Percentiles rank a stretch among this genome's conserved stretches.
phyloP scores from a whole-genome alignment of 2,888 invertebrate genomes.

The Torymus tubicola region DNA sequence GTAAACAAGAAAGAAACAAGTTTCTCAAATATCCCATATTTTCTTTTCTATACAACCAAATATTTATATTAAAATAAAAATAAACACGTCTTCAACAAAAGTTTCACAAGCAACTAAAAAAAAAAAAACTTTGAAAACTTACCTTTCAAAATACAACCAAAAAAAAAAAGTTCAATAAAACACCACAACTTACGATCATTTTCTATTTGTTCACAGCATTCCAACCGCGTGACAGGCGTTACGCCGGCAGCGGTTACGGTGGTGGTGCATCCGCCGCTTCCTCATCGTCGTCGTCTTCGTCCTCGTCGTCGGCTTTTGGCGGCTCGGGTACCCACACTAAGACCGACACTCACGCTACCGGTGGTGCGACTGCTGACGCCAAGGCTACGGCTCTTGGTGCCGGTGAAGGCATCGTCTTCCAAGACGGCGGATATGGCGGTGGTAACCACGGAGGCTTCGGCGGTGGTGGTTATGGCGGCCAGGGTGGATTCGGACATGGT shows the following conservation, averaged over 20 bases:
- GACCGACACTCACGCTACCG: slow-evolving; percentile 62
- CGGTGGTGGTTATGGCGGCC: slow-evolving; percentile 21
- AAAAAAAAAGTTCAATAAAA: too few species aligned
- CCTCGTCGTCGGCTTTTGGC: slow-evolving; percentile 58
- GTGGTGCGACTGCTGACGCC: slow-evolving; percentile 64
- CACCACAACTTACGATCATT: not conserved
- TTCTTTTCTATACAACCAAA: too few species aligned
- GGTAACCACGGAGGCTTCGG: slow-evolving; percentile 31
- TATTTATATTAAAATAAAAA: too few species aligned
- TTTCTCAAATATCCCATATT: too few species aligned
- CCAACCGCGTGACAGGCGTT: slow-evolving; percentile 40
- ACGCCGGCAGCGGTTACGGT: slow-evolving; percentile 44
- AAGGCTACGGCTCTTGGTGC: slow-evolving; percentile 55
- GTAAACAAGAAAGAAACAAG: too few species aligned
- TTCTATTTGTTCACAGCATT: slow-evolving; percentile 6
- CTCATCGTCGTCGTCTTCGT: slow-evolving; percentile 56
- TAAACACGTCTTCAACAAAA: too few species aligned
- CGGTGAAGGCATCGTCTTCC: slow-evolving; percentile 68
- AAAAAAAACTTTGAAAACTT: too few species aligned
- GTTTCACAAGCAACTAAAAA: too few species aligned
- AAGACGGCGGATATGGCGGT: slow-evolving; percentile 52
- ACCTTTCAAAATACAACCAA: too few species aligned
- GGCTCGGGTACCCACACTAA: slow-evolving; percentile 67
- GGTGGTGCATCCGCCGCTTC: slow-evolving; percentile 58
- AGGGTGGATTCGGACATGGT: slow-evolving; percentile 1